Evolutionary conservation across 2,113 vertebrate species (phyloP).

Genomic region (Butorides virescens): DNA sequence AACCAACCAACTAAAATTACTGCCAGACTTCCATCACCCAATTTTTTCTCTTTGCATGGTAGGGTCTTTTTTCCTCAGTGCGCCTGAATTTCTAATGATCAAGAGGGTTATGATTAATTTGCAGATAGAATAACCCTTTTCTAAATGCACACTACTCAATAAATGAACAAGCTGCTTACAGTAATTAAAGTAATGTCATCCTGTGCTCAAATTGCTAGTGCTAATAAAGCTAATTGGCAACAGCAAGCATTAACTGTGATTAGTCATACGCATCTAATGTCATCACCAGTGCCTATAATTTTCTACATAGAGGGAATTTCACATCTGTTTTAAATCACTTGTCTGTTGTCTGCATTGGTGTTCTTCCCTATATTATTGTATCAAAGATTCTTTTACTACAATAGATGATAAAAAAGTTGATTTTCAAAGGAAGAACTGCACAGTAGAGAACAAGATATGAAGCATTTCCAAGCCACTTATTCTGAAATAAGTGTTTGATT

Average conservation of each 20-base stretch:
- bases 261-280: slow-evolving; percentile 72
- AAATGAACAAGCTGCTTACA: slow-evolving; percentile 64
- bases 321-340: slow-evolving; percentile 56
- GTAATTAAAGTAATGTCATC: slow-evolving; percentile 70
- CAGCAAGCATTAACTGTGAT: slow-evolving; percentile 62
- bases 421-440: background rate
- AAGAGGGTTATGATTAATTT: slow-evolving; percentile 61
- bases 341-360: slow-evolving; percentile 4
- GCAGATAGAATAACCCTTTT: slow-evolving; percentile 38
- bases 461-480: background rate
- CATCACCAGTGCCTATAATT: slow-evolving; percentile 59
- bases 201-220: slow-evolving; percentile 57
- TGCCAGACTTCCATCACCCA: slow-evolving; percentile 17
- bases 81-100: slow-evolving; percentile 35
- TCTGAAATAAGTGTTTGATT: background rate
- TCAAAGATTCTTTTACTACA: slow-evolving; percentile 10
- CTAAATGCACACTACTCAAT: slow-evolving; percentile 32
- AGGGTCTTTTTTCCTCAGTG: background rate
- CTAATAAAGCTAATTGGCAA: slow-evolving; percentile 75
- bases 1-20: slow-evolving; percentile 7
- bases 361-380: background rate
- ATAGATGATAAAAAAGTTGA: background rate
- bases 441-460: background rate
- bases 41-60: background rate
- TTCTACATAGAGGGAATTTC: slow-evolving; percentile 9